phyloP scores from a whole-genome alignment of 2,797 vertebrate genomes.

The Melanotaenia pygmaea region DNA sequence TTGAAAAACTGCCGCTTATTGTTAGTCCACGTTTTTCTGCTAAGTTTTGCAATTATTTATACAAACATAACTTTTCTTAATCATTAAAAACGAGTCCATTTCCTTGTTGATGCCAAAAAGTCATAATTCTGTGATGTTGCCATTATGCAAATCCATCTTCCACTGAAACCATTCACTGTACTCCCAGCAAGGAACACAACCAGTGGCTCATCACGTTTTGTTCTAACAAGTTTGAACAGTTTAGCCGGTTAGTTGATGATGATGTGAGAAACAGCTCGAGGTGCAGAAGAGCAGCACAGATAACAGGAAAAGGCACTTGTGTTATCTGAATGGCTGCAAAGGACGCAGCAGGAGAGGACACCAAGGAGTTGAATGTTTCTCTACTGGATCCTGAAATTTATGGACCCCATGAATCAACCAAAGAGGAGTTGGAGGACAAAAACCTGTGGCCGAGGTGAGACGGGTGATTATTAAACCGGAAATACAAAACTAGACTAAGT shows the following conservation, averaged over 20 bases:
- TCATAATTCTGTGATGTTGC: too few species aligned
- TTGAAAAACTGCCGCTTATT: conserved; percentile 66
- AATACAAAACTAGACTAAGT: not conserved
- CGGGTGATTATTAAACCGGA: not conserved
- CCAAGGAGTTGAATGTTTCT: not conserved
- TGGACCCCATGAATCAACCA: accelerated
- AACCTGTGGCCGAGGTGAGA: conserved; percentile 75
- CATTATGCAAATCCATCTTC: not conserved
- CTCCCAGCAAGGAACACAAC: not conserved
- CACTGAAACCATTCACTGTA: not conserved
- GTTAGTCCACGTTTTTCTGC: conserved; percentile 77
- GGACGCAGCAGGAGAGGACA: not conserved
- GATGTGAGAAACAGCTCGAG: not conserved
- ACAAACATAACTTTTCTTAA: conserved; percentile 77
- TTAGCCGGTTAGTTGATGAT: conserved; percentile 8
- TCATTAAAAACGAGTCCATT: conserved; percentile 13
- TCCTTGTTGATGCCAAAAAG: not conserved
- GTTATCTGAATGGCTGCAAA: conserved; percentile 61
- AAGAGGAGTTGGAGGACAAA: not conserved
- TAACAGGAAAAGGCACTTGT: not conserved
- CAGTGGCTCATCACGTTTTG: not conserved
- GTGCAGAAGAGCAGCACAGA: not conserved
- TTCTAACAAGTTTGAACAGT: conserved; percentile 63
- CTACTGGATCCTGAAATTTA: not conserved
- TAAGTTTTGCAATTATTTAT: conserved; percentile 76